Evolutionary conservation across 2,113 vertebrate species (phyloP), one percentile per base, ranked within the genome.

Genomic region (Mirounga angustirostris): DNA sequence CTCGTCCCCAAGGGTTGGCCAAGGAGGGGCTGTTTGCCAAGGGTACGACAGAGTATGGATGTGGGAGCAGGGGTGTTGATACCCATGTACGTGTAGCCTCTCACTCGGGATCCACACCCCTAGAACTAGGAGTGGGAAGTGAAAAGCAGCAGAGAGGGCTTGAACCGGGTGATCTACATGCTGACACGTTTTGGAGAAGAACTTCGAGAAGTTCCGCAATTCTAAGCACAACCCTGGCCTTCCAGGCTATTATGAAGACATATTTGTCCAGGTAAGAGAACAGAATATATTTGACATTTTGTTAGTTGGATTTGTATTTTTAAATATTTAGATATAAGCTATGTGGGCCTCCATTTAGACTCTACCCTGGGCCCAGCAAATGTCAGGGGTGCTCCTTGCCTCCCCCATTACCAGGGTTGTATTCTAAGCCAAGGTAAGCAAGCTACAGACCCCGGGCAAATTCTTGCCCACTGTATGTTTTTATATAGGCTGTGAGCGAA

Each of bases 141-240:
- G 46, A 52, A 80, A 78, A 82, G 24, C n/a, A 7, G 5, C 22
- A 10, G 16, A 12, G 3, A 15, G 14, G 30, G 59, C 28, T 82
- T 19, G 18, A 30, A 33, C 28, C 0, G 1, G 18, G 22, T 33
- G 22, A 5, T 6, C 7, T 61, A 15, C 26, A 14, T 0, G 3
- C 5, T 1, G 2, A 24, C 19, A 15, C 2, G 5, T 52, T 92
- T 91, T n/a, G 71, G 33, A 61, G 30, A 91, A 58, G 92, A 94
- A 85, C 40, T 33, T 52, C 0, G 56, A 85, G 61, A 30, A 36
- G 67, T 43, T 22, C 18, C 78, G 67, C 30, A 71, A 76, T 84
- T 83, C 76, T 59, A 84, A 93, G 43, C 0, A 11, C 40, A 78
- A 83, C 73, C 21, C 22, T 78, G 36, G 19, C 15, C 61, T 71